Evolutionary conservation across 1,140 invertebrate species (phyloP), one percentile per base, ranked within the genome.

Genomic region (Mercenaria mercenaria): DNA sequence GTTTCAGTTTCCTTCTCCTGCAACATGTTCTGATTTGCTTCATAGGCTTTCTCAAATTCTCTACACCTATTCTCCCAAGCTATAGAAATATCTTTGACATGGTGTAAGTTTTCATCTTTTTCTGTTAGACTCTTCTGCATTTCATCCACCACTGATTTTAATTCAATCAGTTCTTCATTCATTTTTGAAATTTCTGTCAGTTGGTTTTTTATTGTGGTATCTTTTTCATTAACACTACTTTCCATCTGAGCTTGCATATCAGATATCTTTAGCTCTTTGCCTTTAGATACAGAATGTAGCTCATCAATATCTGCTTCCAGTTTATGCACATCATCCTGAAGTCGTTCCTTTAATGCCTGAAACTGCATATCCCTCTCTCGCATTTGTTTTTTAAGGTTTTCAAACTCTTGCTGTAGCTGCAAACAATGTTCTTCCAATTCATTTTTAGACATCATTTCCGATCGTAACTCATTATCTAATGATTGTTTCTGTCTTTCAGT

Each of bases 31-130:
- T 41, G 50, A 67, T 43, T 64, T 20, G 52, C 3, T 26, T 2
- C 37, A 47, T 82, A 82, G 0, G 56, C 80, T 18, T 34, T 56
- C 26, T 82, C 80, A 82, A 82, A 59, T 67, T 67, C 83, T 29
- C 18, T 34, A 85, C 83, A 50, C 37, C 83, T 74, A 39, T 50
- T 85, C 50, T 85, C 83, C 83, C 83, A 85, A 32, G 83, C 64
- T 56, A 29, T 32, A 39, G 64, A 74, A 23, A 85, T 69, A 76
- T 76, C 83, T 23, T 47, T 39, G 13, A 74, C 20, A 26, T 85
- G 83, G 20, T 74, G 41, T 39, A 69, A 41, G 20, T 20, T 69
- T 72, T 76, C 47, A 52, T 74, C 50, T 52, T 59, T 85, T 67
- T 83, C 81, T 34, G 11, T 67, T 41, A 83, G 23, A 39, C 67